A percentile compares a stretch with the other conserved stretches of the same genome.
phyloP scores from a whole-genome alignment of 2,888 invertebrate species.

The Ormyrus nitidulus region DNA sequence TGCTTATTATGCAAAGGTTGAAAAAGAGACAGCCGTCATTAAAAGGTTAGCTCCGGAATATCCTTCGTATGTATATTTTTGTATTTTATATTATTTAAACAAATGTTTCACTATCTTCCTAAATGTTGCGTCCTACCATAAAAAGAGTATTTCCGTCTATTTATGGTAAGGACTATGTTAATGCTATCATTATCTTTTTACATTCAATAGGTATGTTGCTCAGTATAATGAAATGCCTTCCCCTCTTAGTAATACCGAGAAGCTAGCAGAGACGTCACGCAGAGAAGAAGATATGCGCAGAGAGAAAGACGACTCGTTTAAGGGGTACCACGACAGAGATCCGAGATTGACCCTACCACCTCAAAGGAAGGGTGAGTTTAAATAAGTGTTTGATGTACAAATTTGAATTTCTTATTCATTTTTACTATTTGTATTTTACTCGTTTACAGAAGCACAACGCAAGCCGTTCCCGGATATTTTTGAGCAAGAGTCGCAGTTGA shows the following conservation, averaged over 20 bases:
- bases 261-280: constrained; percentile 70
- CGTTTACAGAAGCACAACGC: constrained; percentile 68
- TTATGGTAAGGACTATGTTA: constrained; percentile 45
- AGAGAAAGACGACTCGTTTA: constrained; percentile 69
- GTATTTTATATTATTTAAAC: not conserved
- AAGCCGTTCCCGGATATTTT: constrained; percentile 72
- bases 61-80: constrained; percentile 25
- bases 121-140: constrained; percentile 14
- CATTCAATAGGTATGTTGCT: constrained; percentile 72
- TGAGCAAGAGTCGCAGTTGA: constrained; percentile 71
- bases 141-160: constrained; percentile 14
- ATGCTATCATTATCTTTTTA: constrained; percentile 66
- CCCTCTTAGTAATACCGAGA: constrained; percentile 74
- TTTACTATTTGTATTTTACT: constrained; percentile 1
- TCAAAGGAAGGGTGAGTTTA: constrained; percentile 70
- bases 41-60: constrained; percentile 76
- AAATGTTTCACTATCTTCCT: not conserved
- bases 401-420: not conserved
- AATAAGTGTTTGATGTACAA: too few relatives aligned
- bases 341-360: constrained; percentile 68
- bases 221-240: constrained; percentile 74
- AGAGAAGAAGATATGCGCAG: constrained; percentile 72
- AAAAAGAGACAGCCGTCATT: constrained; percentile 79
- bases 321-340: constrained; percentile 72
- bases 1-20: constrained; percentile 87